Conservation (phyloP, 1,140 invertebrate genomes). For the Microvelia longipes region DNA sequence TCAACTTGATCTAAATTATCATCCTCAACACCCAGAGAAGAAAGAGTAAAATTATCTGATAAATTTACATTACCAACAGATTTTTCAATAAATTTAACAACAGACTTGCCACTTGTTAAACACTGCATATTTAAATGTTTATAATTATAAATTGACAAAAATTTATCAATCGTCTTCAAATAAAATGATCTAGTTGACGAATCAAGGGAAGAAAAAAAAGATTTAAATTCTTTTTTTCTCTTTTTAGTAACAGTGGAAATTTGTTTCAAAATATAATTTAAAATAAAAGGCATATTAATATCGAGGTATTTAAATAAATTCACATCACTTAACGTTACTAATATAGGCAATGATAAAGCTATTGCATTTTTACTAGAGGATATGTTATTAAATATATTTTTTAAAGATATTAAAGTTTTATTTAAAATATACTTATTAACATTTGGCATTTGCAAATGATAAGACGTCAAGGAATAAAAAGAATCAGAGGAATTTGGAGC, state of each 20-base stretch:
- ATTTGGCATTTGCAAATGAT: background rate
- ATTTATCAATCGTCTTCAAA: too few species aligned
- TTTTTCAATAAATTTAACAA: background rate
- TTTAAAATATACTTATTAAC: background rate
- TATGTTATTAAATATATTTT: background rate
- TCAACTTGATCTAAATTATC: background rate
- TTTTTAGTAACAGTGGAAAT: background rate
- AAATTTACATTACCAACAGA: background rate
- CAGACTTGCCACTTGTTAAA: background rate
- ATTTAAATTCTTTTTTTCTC: background rate
- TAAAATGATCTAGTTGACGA: too few species aligned
- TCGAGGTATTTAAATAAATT: background rate
- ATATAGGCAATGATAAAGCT: background rate
- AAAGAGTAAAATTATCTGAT: background rate
- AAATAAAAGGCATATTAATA: background rate
- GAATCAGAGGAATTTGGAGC: background rate
- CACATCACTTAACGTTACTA: background rate
- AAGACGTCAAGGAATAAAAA: background rate
- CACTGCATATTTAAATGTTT: too few species aligned
- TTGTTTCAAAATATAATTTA: background rate
- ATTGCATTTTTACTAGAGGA: background rate
- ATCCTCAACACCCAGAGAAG: background rate
- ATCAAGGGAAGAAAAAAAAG: background rate
- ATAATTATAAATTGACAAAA: too few species aligned
- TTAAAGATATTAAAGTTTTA: background rate